Evolutionary conservation across 1,140 invertebrate species (phyloP).

Genomic region (Dryas iulia): DNA sequence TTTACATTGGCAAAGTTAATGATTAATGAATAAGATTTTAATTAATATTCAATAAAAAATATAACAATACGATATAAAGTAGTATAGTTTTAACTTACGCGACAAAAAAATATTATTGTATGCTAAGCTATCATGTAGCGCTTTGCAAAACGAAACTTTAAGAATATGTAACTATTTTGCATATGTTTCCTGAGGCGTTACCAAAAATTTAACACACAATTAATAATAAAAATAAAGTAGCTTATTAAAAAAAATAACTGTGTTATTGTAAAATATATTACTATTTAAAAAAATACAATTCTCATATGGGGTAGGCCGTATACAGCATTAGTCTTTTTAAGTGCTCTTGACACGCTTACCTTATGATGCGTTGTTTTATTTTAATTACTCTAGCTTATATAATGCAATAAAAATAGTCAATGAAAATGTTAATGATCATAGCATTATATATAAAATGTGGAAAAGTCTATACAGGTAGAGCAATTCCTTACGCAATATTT

Average conservation of each 20-base stretch:
- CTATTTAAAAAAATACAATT: neutral
- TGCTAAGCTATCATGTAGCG: neutral
- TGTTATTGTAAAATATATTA: no score
- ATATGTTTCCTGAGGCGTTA: no score
- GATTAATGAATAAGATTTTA: neutral
- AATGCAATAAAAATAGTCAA: neutral
- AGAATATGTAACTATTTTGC: neutral
- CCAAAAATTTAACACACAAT: no score
- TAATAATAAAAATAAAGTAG: neutral
- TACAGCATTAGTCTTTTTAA: neutral
- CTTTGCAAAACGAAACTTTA: neutral
- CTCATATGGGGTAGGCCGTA: neutral
- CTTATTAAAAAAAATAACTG: neutral
- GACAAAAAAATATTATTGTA: neutral
- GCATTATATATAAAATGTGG: neutral
- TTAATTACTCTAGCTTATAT: neutral
- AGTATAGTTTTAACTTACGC: no score
- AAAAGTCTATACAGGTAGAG: conserved; percentile 15
- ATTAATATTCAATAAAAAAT: neutral
- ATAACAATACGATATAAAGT: no score
- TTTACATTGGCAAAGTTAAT: neutral
- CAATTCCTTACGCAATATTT: conserved; percentile 24
- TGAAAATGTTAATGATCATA: neutral
- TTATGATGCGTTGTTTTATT: neutral
- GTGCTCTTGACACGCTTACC: neutral